Evolutionary conservation across 2,797 vertebrate species (phyloP).

Genomic region (Synanceia verrucosa): DNA sequence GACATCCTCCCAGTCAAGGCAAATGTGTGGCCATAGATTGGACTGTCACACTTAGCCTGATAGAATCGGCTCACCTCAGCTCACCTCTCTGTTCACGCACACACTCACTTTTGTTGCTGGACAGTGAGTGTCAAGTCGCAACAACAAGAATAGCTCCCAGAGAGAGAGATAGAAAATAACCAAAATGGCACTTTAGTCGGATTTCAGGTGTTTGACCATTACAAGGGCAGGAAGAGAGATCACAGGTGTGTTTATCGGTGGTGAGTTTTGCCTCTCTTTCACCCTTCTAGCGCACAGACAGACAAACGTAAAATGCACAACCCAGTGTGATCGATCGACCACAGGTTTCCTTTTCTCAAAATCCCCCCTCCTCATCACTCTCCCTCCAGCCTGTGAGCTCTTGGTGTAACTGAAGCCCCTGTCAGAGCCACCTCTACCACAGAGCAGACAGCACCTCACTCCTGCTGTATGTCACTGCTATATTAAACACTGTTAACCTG

Average conservation of each 20-base stretch:
- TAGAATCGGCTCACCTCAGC: constrained; percentile 54
- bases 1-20: constrained; percentile 62
- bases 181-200: constrained; percentile 47
- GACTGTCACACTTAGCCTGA: constrained; percentile 72
- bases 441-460: constrained; percentile 11
- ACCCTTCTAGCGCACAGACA: constrained; percentile 10
- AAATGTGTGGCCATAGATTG: constrained; percentile 69
- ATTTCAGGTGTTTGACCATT: constrained; percentile 38
- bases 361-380: constrained; percentile 5
- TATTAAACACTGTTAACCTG: constrained; percentile 7
- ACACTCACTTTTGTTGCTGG: not conserved
- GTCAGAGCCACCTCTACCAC: constrained; percentile 15
- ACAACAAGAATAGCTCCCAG: constrained; percentile 29
- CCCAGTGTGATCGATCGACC: constrained; percentile 41
- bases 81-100: constrained; percentile 38
- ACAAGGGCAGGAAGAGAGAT: constrained; percentile 46
- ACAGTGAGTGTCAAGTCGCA: constrained; percentile 54
- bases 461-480: not conserved
- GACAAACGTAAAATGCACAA: constrained; percentile 30
- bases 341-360: constrained; percentile 38
- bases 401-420: constrained; percentile 42
- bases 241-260: constrained; percentile 10
- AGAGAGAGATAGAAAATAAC: constrained; percentile 29
- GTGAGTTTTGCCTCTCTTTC: constrained; percentile 32
- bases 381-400: constrained; percentile 37